phyloP scores from a whole-genome alignment of 2,113 vertebrate genomes.

The Ploceus nigricollis region DNA sequence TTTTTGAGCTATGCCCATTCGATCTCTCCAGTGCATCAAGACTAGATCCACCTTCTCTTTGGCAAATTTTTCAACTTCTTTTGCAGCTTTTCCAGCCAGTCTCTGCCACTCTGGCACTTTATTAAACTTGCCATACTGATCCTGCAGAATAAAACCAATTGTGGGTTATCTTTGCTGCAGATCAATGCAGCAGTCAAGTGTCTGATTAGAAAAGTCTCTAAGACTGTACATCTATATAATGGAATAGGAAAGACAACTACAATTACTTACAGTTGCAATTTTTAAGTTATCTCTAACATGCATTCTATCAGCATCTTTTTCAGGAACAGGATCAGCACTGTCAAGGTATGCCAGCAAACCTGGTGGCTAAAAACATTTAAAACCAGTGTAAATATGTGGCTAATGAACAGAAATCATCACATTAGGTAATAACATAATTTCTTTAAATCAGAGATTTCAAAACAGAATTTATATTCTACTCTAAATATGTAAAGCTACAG shows the following conservation, averaged over 20 bases:
- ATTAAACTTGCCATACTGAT: conserved; percentile 90
- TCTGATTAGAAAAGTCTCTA: not conserved
- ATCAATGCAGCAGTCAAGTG: not conserved
- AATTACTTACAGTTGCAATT: conserved; percentile 87
- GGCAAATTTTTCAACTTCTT: conserved; percentile 98
- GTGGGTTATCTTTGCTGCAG: not conserved
- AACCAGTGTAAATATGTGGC: not conserved
- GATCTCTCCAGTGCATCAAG: conserved; percentile 97
- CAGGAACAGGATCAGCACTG: conserved; percentile 89
- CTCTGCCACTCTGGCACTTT: conserved; percentile 98
- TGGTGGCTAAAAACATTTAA: conserved; percentile 79
- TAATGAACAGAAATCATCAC: not conserved
- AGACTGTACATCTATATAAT: not conserved
- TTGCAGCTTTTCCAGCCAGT: conserved; percentile 95
- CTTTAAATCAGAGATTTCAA: not conserved
- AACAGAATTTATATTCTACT: not conserved
- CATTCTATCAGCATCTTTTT: conserved; percentile 95
- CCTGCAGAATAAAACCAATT: conserved; percentile 70
- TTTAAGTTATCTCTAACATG: conserved; percentile 96
- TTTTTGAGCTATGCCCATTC: conserved; percentile 98
- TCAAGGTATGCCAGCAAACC: conserved; percentile 93
- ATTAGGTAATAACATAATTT: not conserved
- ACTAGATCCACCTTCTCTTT: conserved; percentile 97
- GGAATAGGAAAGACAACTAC: not conserved
- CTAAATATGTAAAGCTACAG: not conserved